A percentile compares a stretch with the other conserved stretches of the same genome.
Conservation (phyloP, 2,113 vertebrate species). For the Cavia porcellus region DNA sequence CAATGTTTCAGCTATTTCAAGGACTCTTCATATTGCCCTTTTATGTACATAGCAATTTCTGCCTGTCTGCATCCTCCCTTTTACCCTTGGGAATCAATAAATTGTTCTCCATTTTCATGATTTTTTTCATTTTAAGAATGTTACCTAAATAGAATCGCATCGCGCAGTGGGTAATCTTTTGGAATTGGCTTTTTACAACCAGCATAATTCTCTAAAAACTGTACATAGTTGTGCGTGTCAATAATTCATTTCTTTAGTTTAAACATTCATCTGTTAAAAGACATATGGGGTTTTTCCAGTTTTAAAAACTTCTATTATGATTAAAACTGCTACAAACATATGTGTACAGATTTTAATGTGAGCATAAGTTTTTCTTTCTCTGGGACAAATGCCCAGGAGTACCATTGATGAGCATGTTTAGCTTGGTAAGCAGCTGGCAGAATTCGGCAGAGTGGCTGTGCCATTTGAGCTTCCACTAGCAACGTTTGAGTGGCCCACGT, state of each 20-base stretch:
- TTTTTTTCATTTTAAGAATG: constrained; percentile 31
- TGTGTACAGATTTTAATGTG: constrained; percentile 24
- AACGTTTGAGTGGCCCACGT: constrained; percentile 3
- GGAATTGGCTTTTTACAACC: neutral
- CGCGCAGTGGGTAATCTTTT: neutral
- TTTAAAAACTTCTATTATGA: neutral
- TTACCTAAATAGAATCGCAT: neutral
- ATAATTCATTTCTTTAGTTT: constrained; percentile 26
- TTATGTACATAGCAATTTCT: neutral
- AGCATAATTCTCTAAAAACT: constrained; percentile 7
- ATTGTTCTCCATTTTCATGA: neutral
- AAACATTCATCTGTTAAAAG: constrained; percentile 6
- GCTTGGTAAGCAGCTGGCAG: constrained; percentile 26
- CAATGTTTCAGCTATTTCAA: neutral
- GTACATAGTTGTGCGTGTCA: neutral
- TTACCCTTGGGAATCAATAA: neutral
- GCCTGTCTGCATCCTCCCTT: neutral
- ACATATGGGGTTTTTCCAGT: neutral
- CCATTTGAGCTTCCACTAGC: constrained; percentile 19
- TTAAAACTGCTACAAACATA: neutral
- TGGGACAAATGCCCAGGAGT: constrained; percentile 8
- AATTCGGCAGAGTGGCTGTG: neutral
- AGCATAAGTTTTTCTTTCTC: constrained; percentile 9
- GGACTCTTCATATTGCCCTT: neutral
- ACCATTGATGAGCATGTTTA: neutral